Evolutionary conservation across 2,888 invertebrate species (phyloP), one percentile per base, ranked within the genome.

Genomic region (Argyresthia goedartella): DNA sequence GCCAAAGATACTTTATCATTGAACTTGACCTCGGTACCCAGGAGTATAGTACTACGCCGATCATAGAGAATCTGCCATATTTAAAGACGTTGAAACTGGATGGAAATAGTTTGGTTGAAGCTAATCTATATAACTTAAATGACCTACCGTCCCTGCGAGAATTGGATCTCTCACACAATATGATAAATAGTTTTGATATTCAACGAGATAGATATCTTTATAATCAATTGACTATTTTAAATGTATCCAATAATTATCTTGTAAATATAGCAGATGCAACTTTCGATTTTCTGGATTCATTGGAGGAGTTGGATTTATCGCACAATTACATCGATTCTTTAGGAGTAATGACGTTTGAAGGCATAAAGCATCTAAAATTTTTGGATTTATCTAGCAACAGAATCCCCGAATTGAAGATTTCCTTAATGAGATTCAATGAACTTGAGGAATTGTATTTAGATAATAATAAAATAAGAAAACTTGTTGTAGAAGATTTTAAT

Each of bases 161-260:
- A 52, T 57, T 81, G 34, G 69, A 81, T 60, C 62, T 72, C 8
- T 81, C 81, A 0, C 56, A 71, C 52, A 81, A 81, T 52, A 58
- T 41, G 4, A 76, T 81, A 10, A 60, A 48, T 39, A 53, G 58
- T 35, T 65, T 78, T 11, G 50, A 54, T 50, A 52, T 63, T 0
- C 46, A 55, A 13, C 39, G 53, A 1, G 51, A 44, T n/a, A 33
- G 60, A 14, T 48, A 58, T 35, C 41, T 52, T 1, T 77, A 60
- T 49, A 59, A 13, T 13, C 59, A 54, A 0, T 53, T 81, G n/a
- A 60, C 54, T 35, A 63, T 53, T 25, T 56, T 81, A 9, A 67
- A 76, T 52, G 55, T 81, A 15, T 72, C 79, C 0, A 59, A 74
- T 52, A 81, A 81, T 56, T 58, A 67, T 51, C 52, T 81, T 1